Evolutionary conservation across 2,797 vertebrate species (phyloP), one percentile per base, ranked within the genome.

Genomic region (Harpagifer antarcticus): DNA sequence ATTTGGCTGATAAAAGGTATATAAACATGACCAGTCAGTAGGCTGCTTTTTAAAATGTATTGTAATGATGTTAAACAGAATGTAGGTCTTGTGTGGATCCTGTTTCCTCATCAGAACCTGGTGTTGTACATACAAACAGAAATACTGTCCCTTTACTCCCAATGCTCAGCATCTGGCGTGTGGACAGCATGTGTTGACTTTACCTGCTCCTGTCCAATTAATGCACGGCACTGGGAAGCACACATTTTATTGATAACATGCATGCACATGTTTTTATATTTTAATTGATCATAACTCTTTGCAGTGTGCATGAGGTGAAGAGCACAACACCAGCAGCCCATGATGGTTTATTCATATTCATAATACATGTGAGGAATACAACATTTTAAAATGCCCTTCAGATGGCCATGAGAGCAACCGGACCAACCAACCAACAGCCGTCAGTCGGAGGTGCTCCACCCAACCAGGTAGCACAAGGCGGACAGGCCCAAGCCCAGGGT

Each of bases 391-490:
- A 58, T 72, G 64, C 72, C 74, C 71, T 60, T 69, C 80, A 95
- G 94, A 90, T 95, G 88, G 71, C 95, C 3, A 95, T 97, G 90
- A 92, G 96, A 77, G 93, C 95, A 9, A 76, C 94, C 0, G 92
- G 93, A 63, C 86, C 94, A 27, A 74, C 92, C 83, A 94, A 91
- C 86, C 92, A 94, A 64, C 95, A 94, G 88, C 86, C 88, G 0
- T 86, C 90, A 0, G 94, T 92, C 54, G 77, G 92, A 11, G 93
- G 94, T 0, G 90, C 95, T 1, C 92, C 96, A 1, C 93, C 96
- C 62, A 96, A 96, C 53, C 95, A 96, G 86, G 93, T 94, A 2
- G 71, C 95, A 0, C 95, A 96, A 61, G 72, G 90, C 4, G 92
- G 91, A 56, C 95, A 94, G 73, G 89, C 95, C 15, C 95, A 92